Conservation (phyloP, 2,888 invertebrate genomes). For the Aleiodes testaceus region DNA sequence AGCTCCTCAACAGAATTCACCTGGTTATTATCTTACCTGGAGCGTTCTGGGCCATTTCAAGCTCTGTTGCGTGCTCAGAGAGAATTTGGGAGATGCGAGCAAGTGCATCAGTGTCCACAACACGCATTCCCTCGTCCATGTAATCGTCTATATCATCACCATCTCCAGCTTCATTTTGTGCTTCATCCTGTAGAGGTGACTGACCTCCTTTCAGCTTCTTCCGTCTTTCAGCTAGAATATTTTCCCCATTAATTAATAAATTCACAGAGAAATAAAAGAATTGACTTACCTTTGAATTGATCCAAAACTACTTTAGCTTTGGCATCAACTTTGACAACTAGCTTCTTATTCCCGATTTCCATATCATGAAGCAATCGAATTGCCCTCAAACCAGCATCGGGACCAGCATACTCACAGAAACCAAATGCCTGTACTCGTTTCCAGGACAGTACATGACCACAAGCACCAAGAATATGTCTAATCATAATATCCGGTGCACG, state of each 20-base stretch:
- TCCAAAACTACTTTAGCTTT: constrained; percentile 96
- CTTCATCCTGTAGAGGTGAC: constrained; percentile 76
- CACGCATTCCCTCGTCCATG: constrained; percentile 84
- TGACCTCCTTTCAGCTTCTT: constrained; percentile 77
- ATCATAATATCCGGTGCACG: constrained; percentile 97
- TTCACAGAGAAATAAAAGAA: neutral
- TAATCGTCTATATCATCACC: constrained; percentile 78
- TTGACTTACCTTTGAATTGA: constrained; percentile 85
- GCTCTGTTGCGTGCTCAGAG: constrained; percentile 79
- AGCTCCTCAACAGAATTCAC: neutral
- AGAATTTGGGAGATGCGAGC: constrained; percentile 87
- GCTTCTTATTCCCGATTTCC: constrained; percentile 92
- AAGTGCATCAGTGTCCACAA: constrained; percentile 83
- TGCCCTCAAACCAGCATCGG: constrained; percentile 95
- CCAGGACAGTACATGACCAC: constrained; percentile 97
- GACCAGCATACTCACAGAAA: constrained; percentile 97
- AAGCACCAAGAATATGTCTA: constrained; percentile 90
- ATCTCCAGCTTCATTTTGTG: constrained; percentile 75
- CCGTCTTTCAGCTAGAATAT: constrained; percentile 75
- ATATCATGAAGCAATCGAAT: constrained; percentile 94
- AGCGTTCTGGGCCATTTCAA: constrained; percentile 68
- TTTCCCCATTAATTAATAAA: neutral
- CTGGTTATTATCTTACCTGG: constrained; percentile 59
- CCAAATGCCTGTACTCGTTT: constrained; percentile 98
- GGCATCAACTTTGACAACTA: constrained; percentile 97